Evolutionary conservation across 2,888 invertebrate species (phyloP).

Genomic region (Drosophila picticornis): DNA sequence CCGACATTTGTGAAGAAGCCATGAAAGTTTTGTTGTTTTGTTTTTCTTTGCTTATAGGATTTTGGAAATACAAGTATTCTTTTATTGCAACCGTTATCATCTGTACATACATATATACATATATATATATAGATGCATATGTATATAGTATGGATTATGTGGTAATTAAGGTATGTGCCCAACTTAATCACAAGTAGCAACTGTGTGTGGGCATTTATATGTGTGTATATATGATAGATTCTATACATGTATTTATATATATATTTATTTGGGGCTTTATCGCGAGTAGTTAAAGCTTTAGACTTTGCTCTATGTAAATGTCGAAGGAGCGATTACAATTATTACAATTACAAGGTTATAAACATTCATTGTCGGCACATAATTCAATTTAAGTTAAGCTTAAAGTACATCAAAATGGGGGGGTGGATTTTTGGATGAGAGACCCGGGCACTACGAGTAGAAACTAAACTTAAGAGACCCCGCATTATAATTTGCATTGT

Average conservation of each 20-base stretch:
- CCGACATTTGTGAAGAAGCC: slow-evolving; percentile 76
- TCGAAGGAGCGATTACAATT: slow-evolving; percentile 39
- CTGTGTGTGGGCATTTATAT: slow-evolving; percentile 8
- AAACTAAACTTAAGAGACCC: slow-evolving; percentile 55
- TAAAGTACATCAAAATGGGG: slow-evolving; percentile 35
- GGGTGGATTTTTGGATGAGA: slow-evolving; percentile 11
- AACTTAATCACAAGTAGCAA: slow-evolving; percentile 44
- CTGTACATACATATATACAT: slow-evolving; percentile 4
- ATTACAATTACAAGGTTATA: slow-evolving; percentile 52
- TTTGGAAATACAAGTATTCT: slow-evolving; percentile 48
- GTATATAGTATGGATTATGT: slow-evolving; percentile 21
- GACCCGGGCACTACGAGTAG: slow-evolving; percentile 18
- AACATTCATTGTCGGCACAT: slow-evolving; percentile 53
- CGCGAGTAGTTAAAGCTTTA: slow-evolving; percentile 63
- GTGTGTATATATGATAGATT: slow-evolving; percentile 17
- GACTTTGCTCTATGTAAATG: slow-evolving; percentile 54
- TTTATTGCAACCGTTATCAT: slow-evolving; percentile 38
- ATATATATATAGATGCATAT: slow-evolving; percentile 10
- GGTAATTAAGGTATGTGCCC: slow-evolving; percentile 28
- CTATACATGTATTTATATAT: slow-evolving; percentile 19
- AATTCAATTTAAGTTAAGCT: slow-evolving; percentile 16
- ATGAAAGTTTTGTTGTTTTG: slow-evolving; percentile 60
- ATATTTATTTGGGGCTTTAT: neutral
- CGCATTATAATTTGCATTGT: slow-evolving; percentile 54
- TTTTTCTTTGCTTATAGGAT: slow-evolving; percentile 13